Evolutionary conservation across 2,888 invertebrate species (phyloP).

Genomic region (Bruchidius siliquastri): DNA sequence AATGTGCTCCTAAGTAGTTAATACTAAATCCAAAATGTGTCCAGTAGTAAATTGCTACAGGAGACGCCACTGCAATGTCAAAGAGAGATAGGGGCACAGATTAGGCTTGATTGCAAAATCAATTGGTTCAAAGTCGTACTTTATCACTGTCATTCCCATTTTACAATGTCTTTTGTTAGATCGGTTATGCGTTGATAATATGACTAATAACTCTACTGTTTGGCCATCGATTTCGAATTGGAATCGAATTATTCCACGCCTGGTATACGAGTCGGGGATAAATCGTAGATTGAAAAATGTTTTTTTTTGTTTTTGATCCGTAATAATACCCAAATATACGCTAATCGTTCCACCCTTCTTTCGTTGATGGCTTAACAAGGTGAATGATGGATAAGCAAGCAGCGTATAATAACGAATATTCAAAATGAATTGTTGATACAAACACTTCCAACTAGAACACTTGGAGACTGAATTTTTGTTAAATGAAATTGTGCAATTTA

Average conservation of each 20-base stretch:
- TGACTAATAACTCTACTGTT: not conserved
- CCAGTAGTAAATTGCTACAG: not conserved
- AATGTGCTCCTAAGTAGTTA: too few species aligned
- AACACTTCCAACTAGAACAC: too few species aligned
- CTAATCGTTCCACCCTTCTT: not conserved
- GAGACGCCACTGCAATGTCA: not conserved
- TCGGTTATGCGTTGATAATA: slow-evolving; percentile 3
- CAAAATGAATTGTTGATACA: too few species aligned
- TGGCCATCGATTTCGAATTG: not conserved
- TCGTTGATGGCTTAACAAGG: not conserved
- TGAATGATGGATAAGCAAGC: not conserved
- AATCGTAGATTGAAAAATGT: not conserved
- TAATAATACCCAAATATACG: not conserved
- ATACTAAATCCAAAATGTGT: too few species aligned
- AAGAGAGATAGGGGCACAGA: slow-evolving; percentile 4
- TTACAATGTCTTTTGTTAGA: slow-evolving; percentile 10
- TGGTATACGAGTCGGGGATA: not conserved
- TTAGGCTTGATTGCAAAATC: slow-evolving; percentile 36
- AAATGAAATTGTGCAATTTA: too few species aligned
- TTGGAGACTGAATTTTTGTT: too few species aligned
- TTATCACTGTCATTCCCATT: slow-evolving; percentile 21
- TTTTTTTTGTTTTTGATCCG: not conserved
- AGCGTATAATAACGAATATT: not conserved
- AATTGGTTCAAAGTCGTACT: slow-evolving; percentile 28
- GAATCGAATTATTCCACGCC: not conserved